phyloP scores from a whole-genome alignment of 2,888 invertebrate genomes.

The Noctua janthe region DNA sequence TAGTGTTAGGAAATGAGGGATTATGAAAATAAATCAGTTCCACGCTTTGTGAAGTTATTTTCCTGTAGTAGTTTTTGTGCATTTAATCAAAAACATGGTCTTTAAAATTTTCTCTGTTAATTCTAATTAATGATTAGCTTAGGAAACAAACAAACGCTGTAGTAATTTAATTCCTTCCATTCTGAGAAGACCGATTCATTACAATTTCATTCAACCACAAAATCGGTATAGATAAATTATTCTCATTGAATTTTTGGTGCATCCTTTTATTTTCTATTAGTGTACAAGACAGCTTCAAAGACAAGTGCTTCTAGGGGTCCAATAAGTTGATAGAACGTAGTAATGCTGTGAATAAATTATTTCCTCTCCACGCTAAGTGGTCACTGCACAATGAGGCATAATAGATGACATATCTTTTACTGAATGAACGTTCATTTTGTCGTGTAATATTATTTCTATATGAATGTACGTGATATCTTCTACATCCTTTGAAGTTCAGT shows the following conservation, averaged over 20 bases:
- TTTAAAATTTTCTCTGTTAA: neutral
- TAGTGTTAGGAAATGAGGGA: constrained; percentile 70
- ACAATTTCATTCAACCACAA: constrained; percentile 8
- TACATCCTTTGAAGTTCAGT: constrained; percentile 77
- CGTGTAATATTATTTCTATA: constrained; percentile 76
- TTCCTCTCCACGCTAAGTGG: constrained; percentile 86
- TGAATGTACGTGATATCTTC: constrained; percentile 58
- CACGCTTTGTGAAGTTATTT: constrained; percentile 9
- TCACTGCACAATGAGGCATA: constrained; percentile 84
- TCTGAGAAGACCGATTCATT: constrained; percentile 15
- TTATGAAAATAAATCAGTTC: constrained; percentile 54
- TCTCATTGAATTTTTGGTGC: constrained; percentile 14
- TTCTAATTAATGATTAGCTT: neutral
- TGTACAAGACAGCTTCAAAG: constrained; percentile 36
- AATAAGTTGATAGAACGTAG: constrained; percentile 68
- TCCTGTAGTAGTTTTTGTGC: neutral
- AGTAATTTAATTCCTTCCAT: neutral
- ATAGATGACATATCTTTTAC: constrained; percentile 85
- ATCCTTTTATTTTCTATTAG: constrained; percentile 32
- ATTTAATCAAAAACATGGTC: neutral
- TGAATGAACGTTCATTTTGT: constrained; percentile 79
- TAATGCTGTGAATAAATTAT: constrained; percentile 85
- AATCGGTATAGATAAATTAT: constrained; percentile 12
- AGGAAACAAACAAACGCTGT: neutral
- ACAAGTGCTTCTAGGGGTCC: constrained; percentile 37